Conservation (phyloP, 2,797 vertebrate species). For the Acanthis flammea region DNA sequence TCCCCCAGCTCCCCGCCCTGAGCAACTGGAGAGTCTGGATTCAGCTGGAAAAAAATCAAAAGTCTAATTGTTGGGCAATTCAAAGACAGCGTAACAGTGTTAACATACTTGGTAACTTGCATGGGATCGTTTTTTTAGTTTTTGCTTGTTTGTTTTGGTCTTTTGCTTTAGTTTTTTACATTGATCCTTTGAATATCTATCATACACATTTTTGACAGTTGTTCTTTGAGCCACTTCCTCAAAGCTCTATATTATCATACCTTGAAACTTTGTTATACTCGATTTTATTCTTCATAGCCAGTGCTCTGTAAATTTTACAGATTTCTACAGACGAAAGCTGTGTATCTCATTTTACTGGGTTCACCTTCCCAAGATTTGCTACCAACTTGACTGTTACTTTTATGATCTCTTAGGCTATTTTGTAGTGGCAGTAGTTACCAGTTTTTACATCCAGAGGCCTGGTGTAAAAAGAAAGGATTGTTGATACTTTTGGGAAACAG, state of each 20-base stretch:
- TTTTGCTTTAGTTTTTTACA: background rate
- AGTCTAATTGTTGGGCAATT: accelerated
- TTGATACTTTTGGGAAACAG: background rate
- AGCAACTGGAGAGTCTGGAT: no score
- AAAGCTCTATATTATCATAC: accelerated
- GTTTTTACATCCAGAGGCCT: background rate
- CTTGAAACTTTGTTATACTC: background rate
- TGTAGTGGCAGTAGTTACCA: background rate
- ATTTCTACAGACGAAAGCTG: background rate
- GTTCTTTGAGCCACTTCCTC: background rate
- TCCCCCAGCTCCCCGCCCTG: accelerated
- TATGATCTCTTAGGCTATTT: background rate
- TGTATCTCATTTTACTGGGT: background rate
- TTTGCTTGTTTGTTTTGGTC: background rate
- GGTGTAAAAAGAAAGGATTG: background rate
- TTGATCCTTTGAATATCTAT: background rate
- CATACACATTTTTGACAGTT: accelerated
- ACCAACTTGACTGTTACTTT: background rate
- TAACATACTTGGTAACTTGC: background rate
- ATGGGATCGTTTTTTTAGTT: accelerated
- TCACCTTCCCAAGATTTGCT: background rate
- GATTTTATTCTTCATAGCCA: background rate
- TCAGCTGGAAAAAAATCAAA: background rate
- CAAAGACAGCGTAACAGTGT: background rate
- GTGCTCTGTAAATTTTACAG: accelerated